Evolutionary conservation across 2,888 invertebrate species (phyloP).

Genomic region (Ypsolopha scabrella): DNA sequence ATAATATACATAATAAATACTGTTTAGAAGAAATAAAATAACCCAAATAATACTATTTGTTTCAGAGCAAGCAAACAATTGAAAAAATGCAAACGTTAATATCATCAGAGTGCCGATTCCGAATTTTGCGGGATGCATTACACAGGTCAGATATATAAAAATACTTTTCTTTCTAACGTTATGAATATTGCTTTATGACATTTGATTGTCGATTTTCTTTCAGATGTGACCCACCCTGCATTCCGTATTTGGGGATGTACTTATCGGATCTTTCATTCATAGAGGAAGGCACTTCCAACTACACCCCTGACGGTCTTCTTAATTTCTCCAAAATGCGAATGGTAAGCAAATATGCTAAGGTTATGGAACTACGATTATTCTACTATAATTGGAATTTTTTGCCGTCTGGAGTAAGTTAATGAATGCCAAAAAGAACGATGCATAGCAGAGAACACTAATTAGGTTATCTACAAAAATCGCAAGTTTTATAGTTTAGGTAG

Average conservation of each 20-base stretch:
- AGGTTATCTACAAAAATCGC: too few relatives aligned
- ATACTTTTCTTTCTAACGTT: not conserved
- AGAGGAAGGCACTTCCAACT: conserved; percentile 92
- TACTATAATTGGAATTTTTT: too few relatives aligned
- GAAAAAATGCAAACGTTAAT: conserved; percentile 88
- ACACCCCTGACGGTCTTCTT: conserved; percentile 87
- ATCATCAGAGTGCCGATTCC: conserved; percentile 89
- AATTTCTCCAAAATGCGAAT: conserved; percentile 97
- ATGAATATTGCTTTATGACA: not conserved
- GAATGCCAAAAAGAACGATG: too few relatives aligned
- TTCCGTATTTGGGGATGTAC: conserved; percentile 90
- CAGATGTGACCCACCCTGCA: conserved; percentile 89
- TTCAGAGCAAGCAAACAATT: conserved; percentile 87
- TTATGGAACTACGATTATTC: not conserved
- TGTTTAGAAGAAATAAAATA: too few relatives aligned
- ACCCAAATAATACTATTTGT: conserved; percentile 9
- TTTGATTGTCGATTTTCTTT: conserved; percentile 6
- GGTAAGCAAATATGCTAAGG: conserved; percentile 62
- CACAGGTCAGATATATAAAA: conserved; percentile 64
- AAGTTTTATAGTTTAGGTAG: too few relatives aligned
- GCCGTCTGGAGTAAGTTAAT: too few relatives aligned
- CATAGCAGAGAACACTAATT: too few relatives aligned
- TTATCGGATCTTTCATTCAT: conserved; percentile 92
- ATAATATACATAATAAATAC: not conserved
- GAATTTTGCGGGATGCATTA: conserved; percentile 86